Conservation (phyloP, 2,113 vertebrate genomes). For the Xenopus borealis region DNA sequence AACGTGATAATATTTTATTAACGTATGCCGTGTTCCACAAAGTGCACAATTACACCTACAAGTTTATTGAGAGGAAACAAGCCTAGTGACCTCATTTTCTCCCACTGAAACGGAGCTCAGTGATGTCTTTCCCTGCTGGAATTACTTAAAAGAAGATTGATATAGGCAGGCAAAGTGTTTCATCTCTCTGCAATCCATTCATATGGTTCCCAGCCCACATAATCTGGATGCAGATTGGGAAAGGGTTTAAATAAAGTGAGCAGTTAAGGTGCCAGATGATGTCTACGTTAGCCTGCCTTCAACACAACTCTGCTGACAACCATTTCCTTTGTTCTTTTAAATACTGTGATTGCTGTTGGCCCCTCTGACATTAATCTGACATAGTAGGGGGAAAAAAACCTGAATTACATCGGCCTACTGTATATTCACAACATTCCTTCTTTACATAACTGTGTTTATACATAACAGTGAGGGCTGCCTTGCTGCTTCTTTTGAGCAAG, state of each 20-base stretch:
- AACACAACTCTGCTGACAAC: neutral
- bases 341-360: too few species aligned
- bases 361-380: too few species aligned
- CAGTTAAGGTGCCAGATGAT: neutral
- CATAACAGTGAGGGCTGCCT: too few species aligned
- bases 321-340: neutral
- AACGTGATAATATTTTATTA: too few species aligned
- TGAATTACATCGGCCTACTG: too few species aligned
- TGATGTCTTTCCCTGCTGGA: neutral
- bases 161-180: neutral
- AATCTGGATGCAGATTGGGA: neutral
- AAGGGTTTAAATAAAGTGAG: neutral
- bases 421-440: too few species aligned
- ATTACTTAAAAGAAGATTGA: conserved; percentile 2
- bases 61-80: neutral
- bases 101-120: neutral
- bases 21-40: too few species aligned
- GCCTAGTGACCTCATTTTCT: neutral
- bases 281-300: too few species aligned
- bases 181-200: conserved; percentile 2
- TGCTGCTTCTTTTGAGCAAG: too few species aligned
- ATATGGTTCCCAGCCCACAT: conserved; percentile 1
- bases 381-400: too few species aligned
- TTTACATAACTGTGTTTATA: too few species aligned
- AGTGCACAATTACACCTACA: too few species aligned